Base-by-base conservation (phyloP, 1,140 invertebrate genomes). In the Drosophila nigromelanica region DNA sequence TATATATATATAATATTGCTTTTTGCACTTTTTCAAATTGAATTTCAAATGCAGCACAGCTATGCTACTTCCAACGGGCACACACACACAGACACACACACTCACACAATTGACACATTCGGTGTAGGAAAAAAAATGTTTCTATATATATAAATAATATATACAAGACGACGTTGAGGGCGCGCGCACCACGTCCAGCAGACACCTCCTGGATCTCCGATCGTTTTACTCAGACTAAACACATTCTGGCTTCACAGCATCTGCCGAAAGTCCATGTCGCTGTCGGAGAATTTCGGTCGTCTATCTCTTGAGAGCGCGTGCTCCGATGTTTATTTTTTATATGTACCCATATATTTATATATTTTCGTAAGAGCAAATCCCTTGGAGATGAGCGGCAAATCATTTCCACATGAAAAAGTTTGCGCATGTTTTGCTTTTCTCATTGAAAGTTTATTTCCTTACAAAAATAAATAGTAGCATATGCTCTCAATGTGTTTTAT, bases 151-250 rank as follows among this genome's bases (percentile, higher is more conserved):
- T 89, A 89, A 89, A 83, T 76, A 80, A 74, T 85, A 89, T 83
- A 78, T 89, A 83, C 76, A 89, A 66, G 67, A 75, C 58, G 62
- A 50, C 74, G 58, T 68, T 50, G 61, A 72, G 62, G 61, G 72
- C 70, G 47, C 80, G 75, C 80, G 63, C 86, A 78, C 79, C 75
- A 80, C 89, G 80, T 91, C 90, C 90, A 91, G 90, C 81, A 89
- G 80, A 80, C 85, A 86, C 87, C 80, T 86, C 90, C 90, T 91
- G 90, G 90, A 91, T 90, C 90, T 86, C 78, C 87, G 90, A 91
- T 89, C 89, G 90, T 91, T 91, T 77, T 80, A 70, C 90, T 91
- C 90, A 91, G 83, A 91, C 90, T 91, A 62, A 91, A 86, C 45
- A 48, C 24, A 27, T 14, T 14, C 33, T 11, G 40, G 62, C 42